Evolutionary conservation across 92 coral and sea anemone species (phyloP), one percentile per base, ranked within the genome.

Genomic region (Umimayanthus chanpuru): DNA sequence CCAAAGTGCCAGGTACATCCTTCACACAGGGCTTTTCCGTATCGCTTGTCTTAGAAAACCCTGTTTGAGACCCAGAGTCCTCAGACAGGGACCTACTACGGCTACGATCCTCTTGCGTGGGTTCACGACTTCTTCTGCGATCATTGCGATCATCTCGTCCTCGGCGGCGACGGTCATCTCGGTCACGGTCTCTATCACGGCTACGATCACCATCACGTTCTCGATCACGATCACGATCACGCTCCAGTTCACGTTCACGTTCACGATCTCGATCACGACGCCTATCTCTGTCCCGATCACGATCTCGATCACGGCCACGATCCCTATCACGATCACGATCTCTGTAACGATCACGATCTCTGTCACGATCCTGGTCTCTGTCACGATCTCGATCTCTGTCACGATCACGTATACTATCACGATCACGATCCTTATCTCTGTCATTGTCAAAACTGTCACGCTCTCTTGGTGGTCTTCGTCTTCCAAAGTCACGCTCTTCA

Each of bases 151-250:
- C 92, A 6, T 90, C 93, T 39, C 93, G 88, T 40, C 81, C 94
- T 14, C 87, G 92, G 15, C 94, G 92, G 8, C 94, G 85, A n/a
- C 78, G 87, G 66, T 83, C 87, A 36, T 91, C 95, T 29, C 91
- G 80, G 32, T 91, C 93, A 18, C 95, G 90, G 36, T 92, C 96
- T 30, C 91, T 73, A 20, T 87, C 95, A 82, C 95, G 85, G 9
- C 77, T 92, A 5, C 93, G 73, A 14, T 81, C 92, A 20, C 91
- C 85, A 25, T 79, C 94, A 18, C 90, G 74, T 18, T 93, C 95
- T 9, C 89, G 88, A 14, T 88, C 93, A 7, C 94, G 90, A 32
- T 86, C 94, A 80, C 89, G 72, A 6, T 85, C 95, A 9, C 92
- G 77, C 5, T 56, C 90, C 29, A 81, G 87, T 7, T 79, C 89